Evolutionary conservation across 92 coral and sea anemone genomes (phyloP).

Genomic region (Siderastrea siderea): DNA sequence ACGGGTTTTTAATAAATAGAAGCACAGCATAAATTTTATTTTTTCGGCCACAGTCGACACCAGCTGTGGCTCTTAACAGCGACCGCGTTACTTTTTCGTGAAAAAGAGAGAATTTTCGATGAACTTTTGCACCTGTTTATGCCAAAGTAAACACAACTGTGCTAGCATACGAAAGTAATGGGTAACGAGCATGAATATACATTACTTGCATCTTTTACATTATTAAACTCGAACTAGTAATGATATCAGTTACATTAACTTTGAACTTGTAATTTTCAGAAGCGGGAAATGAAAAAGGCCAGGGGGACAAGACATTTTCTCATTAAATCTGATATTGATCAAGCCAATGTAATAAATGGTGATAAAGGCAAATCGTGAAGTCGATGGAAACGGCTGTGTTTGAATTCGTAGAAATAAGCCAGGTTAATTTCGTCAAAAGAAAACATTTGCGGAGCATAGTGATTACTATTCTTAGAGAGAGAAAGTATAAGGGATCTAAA

Average conservation of each 20-base stretch:
- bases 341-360: not conserved
- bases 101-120: not conserved
- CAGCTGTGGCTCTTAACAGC: too few relatives aligned
- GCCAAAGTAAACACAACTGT: conserved; percentile 4
- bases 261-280: not conserved
- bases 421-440: not conserved
- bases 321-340: not conserved
- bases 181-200: not conserved
- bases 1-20: too few relatives aligned
- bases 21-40: too few relatives aligned
- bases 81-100: not conserved
- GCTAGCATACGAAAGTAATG: not conserved
- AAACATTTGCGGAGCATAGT: not conserved
- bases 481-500: too few relatives aligned
- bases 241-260: too few relatives aligned
- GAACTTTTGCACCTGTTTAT: conserved; percentile 13
- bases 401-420: not conserved
- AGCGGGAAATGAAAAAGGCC: not conserved
- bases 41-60: too few relatives aligned
- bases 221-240: not conserved
- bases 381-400: conserved; percentile 26
- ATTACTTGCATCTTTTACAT: too few relatives aligned
- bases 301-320: not conserved
- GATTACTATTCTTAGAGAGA: not conserved
- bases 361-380: conserved; percentile 4